Conservation (phyloP, 2,888 invertebrate species). For the Petrolisthes cinctipes region DNA sequence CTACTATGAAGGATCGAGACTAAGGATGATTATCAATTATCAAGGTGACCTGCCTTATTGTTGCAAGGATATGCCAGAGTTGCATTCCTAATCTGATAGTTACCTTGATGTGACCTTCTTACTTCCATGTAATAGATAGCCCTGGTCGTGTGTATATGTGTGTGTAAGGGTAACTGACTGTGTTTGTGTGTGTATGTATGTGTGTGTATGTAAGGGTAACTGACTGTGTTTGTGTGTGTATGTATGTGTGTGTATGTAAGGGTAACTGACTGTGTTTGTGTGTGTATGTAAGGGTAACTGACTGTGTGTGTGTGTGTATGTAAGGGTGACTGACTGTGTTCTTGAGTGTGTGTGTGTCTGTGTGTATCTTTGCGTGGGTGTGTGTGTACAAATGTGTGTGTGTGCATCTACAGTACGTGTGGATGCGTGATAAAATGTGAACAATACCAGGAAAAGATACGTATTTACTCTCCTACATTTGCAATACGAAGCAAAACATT, state of each 20-base stretch:
- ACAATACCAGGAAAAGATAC: too few relatives aligned
- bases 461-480: too few relatives aligned
- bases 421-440: too few relatives aligned
- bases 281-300: slow-evolving; percentile 9
- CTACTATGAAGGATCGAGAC: too few relatives aligned
- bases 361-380: not conserved
- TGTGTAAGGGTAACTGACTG: not conserved
- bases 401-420: not conserved
- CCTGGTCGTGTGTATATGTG: too few relatives aligned
- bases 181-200: not conserved
- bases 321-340: not conserved
- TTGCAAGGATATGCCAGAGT: too few relatives aligned
- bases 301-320: slow-evolving; percentile 14
- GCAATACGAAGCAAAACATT: too few relatives aligned
- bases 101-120: too few relatives aligned
- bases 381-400: slow-evolving; percentile 15
- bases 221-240: slow-evolving; percentile 3
- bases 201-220: slow-evolving; percentile 3
- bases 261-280: not conserved
- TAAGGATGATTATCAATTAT: too few relatives aligned
- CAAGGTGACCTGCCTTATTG: too few relatives aligned
- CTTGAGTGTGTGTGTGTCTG: slow-evolving; percentile 2
- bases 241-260: slow-evolving; percentile 13
- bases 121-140: too few relatives aligned
- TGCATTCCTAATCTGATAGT: too few relatives aligned